Conservation (phyloP, 2,797 vertebrate genomes). For the Syndactyla subalaris region DNA sequence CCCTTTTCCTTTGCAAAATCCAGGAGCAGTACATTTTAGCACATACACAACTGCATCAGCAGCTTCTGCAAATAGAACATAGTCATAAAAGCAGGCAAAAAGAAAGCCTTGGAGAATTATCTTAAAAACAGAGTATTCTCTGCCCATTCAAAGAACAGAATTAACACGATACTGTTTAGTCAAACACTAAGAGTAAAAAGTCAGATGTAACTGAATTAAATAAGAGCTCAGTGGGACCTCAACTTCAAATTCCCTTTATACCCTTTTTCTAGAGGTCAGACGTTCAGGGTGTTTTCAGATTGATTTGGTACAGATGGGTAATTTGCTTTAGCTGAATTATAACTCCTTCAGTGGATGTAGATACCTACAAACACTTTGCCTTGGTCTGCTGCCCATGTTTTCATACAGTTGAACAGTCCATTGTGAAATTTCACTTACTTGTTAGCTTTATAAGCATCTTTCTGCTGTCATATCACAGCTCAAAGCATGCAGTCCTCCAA, state of each 20-base stretch:
- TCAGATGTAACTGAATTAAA: background rate
- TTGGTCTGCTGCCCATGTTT: background rate
- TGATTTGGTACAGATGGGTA: background rate
- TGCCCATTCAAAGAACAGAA: background rate
- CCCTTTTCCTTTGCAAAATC: background rate
- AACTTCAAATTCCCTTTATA: background rate
- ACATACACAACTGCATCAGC: background rate
- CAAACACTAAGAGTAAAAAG: background rate
- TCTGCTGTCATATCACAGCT: background rate
- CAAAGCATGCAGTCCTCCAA: background rate
- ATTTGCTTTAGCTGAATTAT: background rate
- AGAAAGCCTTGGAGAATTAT: background rate
- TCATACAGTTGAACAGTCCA: background rate
- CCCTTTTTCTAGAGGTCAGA: background rate
- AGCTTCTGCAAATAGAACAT: background rate
- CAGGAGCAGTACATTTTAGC: background rate
- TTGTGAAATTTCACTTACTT: background rate
- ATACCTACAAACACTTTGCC: background rate
- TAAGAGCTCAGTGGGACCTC: background rate
- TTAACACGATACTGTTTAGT: background rate
- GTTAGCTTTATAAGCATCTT: background rate
- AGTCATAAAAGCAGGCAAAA: background rate
- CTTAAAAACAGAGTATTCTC: background rate
- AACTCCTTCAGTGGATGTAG: background rate
- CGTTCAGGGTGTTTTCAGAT: background rate